Conservation (phyloP, 1,140 invertebrate genomes). For the Lamellibrachia luymesi region DNA sequence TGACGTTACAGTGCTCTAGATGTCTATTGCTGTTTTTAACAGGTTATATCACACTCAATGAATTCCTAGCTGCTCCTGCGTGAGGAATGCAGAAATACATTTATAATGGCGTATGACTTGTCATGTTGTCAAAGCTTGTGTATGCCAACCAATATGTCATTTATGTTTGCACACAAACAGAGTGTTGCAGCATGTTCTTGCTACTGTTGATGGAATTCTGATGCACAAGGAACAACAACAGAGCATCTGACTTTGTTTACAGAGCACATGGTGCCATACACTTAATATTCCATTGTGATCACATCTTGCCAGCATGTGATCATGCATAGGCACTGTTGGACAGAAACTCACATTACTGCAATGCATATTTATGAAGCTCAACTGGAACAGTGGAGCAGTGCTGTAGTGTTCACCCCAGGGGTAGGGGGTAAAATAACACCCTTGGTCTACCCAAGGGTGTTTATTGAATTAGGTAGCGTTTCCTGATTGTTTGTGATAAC, state of each 20-base stretch:
- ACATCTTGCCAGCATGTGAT: neutral
- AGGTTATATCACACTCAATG: neutral
- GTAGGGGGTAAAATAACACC: no score
- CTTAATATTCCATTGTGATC: neutral
- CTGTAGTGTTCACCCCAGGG: no score
- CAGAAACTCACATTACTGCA: neutral
- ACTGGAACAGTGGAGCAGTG: no score
- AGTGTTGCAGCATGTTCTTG: neutral
- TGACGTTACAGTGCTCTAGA: neutral
- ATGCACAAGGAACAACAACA: neutral
- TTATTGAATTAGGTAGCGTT: no score
- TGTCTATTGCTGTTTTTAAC: neutral
- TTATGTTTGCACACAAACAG: neutral
- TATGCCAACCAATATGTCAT: neutral
- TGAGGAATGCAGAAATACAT: neutral
- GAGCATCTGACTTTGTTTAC: neutral
- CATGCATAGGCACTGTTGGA: neutral
- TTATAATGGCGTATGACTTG: neutral
- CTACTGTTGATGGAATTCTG: neutral
- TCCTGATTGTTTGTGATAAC: no score
- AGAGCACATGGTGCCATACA: neutral
- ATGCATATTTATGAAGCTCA: neutral
- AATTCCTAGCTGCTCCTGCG: neutral
- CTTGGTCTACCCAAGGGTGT: no score
- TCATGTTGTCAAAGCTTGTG: neutral